Evolutionary conservation across 2,888 invertebrate species (phyloP).

Genomic region (Tortricodes alternella): DNA sequence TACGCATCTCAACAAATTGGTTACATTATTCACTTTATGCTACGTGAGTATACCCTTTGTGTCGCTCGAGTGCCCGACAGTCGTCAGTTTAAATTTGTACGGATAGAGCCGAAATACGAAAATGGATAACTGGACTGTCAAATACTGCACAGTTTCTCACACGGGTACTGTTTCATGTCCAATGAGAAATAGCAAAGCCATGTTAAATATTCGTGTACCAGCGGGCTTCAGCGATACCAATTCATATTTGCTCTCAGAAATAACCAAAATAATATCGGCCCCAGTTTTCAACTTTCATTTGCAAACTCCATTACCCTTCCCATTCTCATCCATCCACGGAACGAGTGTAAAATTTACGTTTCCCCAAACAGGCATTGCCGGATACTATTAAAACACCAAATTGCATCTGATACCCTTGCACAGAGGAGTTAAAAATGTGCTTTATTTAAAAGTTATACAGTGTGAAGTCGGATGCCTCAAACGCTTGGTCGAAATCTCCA

Average conservation of each 20-base stretch:
- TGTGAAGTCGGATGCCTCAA: neutral
- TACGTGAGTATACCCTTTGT: slow-evolving; percentile 21
- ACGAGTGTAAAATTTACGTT: slow-evolving; percentile 17
- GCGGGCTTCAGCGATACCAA: neutral
- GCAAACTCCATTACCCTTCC: slow-evolving; percentile 1
- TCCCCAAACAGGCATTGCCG: slow-evolving; percentile 13
- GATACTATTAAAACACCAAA: slow-evolving; percentile 26
- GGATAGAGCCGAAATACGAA: slow-evolving; percentile 8
- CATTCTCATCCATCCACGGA: slow-evolving; percentile 5
- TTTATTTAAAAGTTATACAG: neutral
- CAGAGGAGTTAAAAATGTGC: neutral
- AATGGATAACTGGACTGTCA: slow-evolving; percentile 18
- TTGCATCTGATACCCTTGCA: slow-evolving; percentile 17
- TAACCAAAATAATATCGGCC: slow-evolving; percentile 1
- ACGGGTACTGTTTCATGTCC: slow-evolving; percentile 5
- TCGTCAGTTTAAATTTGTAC: slow-evolving; percentile 28
- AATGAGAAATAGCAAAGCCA: slow-evolving; percentile 11
- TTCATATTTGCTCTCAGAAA: slow-evolving; percentile 8
- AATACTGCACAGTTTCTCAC: slow-evolving; percentile 11
- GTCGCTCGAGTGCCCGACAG: slow-evolving; percentile 11
- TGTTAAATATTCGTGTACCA: slow-evolving; percentile 6
- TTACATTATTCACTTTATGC: slow-evolving; percentile 11
- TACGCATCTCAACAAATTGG: slow-evolving; percentile 10
- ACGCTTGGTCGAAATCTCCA: neutral
- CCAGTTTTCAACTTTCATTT: slow-evolving; percentile 13